Base-by-base conservation (phyloP, 2,113 vertebrate genomes). In the Seriola quinqueradiata region DNA sequence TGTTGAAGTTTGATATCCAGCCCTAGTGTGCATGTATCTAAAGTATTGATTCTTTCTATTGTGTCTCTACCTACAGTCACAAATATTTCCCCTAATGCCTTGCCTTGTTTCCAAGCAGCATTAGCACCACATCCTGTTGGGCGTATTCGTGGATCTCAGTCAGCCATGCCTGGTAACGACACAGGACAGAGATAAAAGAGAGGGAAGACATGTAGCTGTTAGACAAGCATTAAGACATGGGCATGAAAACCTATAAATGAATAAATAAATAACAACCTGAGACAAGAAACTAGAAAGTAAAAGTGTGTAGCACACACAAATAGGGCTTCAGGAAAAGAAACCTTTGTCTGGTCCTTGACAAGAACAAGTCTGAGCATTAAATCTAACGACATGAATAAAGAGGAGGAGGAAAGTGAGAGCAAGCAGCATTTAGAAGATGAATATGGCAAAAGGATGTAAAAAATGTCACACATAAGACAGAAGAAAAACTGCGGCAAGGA, bases 41-140 rank as follows among this genome's bases (percentile, higher is more conserved):
- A 9, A 12, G 6, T 44, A 10, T 60, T 40, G 38, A 7, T 13
- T 46, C 7, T 0, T 23, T 40, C 40, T 5, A 34, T 40, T 48
- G 13, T 21, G 4, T 48, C 23, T 71, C 46, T 23, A 9, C n/a
- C 46, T 25, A 28, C 38, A 55, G 12, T 52, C 19, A 25, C 8
- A 76, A 50, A 32, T 21, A 44, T 54, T 82, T 63, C 75, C 32
- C 77, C 74, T 21, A 61, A 87, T 0, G 10, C 13, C 96, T 95
- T 91, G 96, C 98, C 97, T 99, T 99, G 92, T 98, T 99, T 57
- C 97, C 98, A 83, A 99, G 95, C 40, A 99, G 91, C 97, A 99
- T 98, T 82, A 99, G 96, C 50, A 97, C 97, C 90, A 96, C 97
- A 0, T 97, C 93, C 70, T 96, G 95, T 87, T 98, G 97, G 21